A percentile compares a stretch with the other conserved stretches of the same genome.
These are phyloP conservation scores for Protobothrops mucrosquamatus DNA, from an alignment of 2,113 vertebrate genomes.

Conservation along the genomic window DNA sequence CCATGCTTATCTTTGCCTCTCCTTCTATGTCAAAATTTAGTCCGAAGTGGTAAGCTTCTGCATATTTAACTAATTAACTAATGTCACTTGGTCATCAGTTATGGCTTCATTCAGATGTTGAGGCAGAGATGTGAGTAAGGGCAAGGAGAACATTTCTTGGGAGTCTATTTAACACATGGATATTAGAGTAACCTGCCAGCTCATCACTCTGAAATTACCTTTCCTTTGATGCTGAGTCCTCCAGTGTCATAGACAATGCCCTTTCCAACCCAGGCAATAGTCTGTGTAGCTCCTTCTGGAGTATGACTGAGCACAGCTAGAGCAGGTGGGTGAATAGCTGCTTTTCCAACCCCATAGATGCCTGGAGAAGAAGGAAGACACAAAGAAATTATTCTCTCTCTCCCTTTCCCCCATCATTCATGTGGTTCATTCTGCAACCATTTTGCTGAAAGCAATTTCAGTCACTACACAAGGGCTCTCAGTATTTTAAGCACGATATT, in stretches of 20 bases:
- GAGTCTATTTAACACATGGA: neutral
- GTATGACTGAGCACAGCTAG: constrained; percentile 91
- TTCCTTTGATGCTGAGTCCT: constrained; percentile 98
- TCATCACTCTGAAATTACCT: constrained; percentile 63
- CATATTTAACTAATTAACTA: neutral
- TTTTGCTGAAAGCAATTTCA: neutral
- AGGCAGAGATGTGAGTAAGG: neutral
- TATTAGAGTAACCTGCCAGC: neutral
- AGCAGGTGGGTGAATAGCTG: constrained; percentile 87
- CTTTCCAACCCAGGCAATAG: constrained; percentile 98
- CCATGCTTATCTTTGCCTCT: neutral
- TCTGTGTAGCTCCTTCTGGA: constrained; percentile 92
- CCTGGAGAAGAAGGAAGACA: constrained; percentile 66
- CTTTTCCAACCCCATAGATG: constrained; percentile 96
- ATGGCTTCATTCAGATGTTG: neutral
- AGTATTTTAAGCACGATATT: neutral
- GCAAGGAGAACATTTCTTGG: neutral
- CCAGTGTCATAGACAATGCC: constrained; percentile 98
- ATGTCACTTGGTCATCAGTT: neutral
- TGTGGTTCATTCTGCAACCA: neutral
- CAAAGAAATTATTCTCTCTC: neutral
- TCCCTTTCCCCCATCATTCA: neutral
- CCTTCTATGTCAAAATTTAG: neutral
- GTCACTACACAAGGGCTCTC: neutral
- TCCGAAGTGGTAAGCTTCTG: neutral